Percentiles rank a stretch among this genome's conserved stretches.
Evolutionary conservation across 1,140 invertebrate genomes (phyloP).

Genomic region (Spodoptera litura): DNA sequence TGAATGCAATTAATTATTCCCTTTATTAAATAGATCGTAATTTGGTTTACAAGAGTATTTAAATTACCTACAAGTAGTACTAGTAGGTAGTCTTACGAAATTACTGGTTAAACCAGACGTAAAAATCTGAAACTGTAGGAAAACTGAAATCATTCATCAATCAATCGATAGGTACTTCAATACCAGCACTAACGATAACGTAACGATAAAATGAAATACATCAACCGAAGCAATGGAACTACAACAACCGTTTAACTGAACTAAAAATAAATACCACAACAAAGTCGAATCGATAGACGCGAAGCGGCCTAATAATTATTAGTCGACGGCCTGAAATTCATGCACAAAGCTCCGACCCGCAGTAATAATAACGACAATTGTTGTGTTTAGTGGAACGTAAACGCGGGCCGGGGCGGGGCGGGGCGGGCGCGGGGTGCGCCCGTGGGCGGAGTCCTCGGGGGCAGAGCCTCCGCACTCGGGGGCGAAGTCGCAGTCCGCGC

Average conservation of each 20-base stretch:
- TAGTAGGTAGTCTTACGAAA: no score
- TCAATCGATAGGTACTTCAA: no score
- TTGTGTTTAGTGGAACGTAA: conserved; percentile 86
- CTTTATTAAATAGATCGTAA: no score
- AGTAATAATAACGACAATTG: conserved; percentile 86
- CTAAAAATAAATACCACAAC: conserved; percentile 77
- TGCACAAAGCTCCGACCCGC: conserved; percentile 84
- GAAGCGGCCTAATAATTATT: conserved; percentile 82
- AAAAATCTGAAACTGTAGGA: no score
- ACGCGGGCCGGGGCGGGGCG: conserved; percentile 65
- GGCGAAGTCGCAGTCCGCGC: conserved; percentile 63
- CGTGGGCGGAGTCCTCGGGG: conserved; percentile 64
- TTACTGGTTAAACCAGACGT: no score
- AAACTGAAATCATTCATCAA: no score
- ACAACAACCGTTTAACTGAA: conserved; percentile 45
- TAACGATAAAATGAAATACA: conserved; percentile 42
- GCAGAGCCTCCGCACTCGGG: conserved; percentile 51
- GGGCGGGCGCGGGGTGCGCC: conserved; percentile 51
- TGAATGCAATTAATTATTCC: no score
- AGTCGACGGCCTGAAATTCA: conserved; percentile 85
- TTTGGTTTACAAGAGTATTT: no score
- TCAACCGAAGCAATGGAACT: conserved; percentile 10
- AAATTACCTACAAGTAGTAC: no score
- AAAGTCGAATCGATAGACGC: conserved; percentile 82
- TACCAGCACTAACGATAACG: background rate